Base-by-base conservation (phyloP, 2,888 invertebrate genomes). In the Vandiemenella viatica region DNA sequence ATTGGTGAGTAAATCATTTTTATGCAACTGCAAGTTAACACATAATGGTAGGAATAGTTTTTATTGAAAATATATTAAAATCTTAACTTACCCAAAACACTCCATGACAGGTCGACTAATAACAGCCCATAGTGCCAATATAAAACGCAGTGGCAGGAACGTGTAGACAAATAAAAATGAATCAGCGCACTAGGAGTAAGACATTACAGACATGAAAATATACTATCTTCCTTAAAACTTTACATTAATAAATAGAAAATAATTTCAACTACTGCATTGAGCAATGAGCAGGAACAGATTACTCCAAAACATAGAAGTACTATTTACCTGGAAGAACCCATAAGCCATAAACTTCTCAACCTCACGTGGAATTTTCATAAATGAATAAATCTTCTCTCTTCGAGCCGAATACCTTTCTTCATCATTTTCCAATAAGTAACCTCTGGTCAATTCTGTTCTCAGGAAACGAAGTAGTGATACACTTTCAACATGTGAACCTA, bases 111-210 rank as follows among this genome's bases (percentile, higher is more conserved):
- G 76, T 59, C 86, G 75, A 53, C 77, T 80, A 17, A 86, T 65
- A 53, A 92, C 72, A 32, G 83, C 82, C 79, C 88, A 84, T 48
- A 89, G 67, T 42, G 92, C 92, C 66, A 96, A 74, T 26, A 88
- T 62, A 65, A 96, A 91, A 57, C 98, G 74, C 53, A 98, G 69
- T 13, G 98, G 98, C 58, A 98, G 73, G 72, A 97, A 95, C 48
- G 98, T 97, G 67, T 96, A 96, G 48, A 97, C 84, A 72, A 92
- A 97, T 47, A 97, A 74, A 67, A 99, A 91, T 17, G 96, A 95
- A 69, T 99, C 98, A 21, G 90, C 83, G 70, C 97, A 97, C 68
- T 80, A 70, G 57, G 72, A 64, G 44, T 48, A 43, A 53, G 55
- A 64, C 21, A 47, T 38, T 32, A 2, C n/a, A 3, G 13, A 4